Base-by-base conservation (phyloP, 2,888 invertebrate genomes). In the Cybosia mesomella region DNA sequence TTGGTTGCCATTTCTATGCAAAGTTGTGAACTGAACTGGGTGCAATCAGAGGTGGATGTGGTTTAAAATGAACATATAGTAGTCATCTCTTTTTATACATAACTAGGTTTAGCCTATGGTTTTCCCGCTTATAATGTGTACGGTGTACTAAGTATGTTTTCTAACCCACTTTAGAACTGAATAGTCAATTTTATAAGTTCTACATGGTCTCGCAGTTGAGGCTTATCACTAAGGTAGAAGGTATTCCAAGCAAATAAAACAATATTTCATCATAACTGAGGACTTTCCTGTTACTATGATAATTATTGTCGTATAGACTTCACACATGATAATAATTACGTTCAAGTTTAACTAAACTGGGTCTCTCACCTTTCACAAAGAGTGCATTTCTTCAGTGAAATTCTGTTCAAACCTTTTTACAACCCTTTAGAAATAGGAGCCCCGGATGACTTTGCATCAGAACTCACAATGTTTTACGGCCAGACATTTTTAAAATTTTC, bases 1-100 rank as follows among this genome's bases (percentile, higher is more conserved):
- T 63, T 54, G 65, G 60, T 72, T 60, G 69, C 32, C 65, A 70
- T 76, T 71, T 74, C 43, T 66, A 70, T 63, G 62, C 58, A 36
- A 68, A 68, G 64, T 69, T 66, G 60, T 61, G 49, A 68, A 58
- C 68, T 65, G 61, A 72, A 72, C 71, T 76, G 69, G 73, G 82
- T 73, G 81, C 82, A 83, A 83, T 83, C 83, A 83, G 67, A 73
- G 71, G 74, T 73, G 59, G 66, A 76, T 75, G 77, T 79, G 78
- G 70, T 74, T 74, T 75, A 60, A 71, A 58, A 55, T 22, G 21
- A 24, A 2, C 24, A 13, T 55, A 13, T 24, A n/a, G n/a, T n/a
- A n/a, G n/a, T 22, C 13, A 24, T 22, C 24, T 55, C 3, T 49
- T 49, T 55, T 13, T 15, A 11, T 55, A 24, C 13, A 22, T 24